Base-by-base conservation (phyloP, 2,113 vertebrate species). In the Python bivittatus region DNA sequence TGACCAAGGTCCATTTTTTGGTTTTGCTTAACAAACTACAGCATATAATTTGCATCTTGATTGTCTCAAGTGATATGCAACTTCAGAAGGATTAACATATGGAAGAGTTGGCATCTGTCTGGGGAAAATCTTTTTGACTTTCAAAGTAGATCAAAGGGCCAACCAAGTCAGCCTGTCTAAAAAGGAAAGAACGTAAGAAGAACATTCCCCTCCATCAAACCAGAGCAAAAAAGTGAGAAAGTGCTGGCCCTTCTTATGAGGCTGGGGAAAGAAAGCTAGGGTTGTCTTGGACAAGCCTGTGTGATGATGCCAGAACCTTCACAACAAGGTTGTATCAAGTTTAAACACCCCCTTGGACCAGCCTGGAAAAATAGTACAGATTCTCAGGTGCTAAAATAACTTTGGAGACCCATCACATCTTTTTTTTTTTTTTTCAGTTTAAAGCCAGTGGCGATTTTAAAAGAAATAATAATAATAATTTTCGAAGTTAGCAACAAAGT, bases 91-190 rank as follows among this genome's bases (percentile, higher is more conserved):
- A 58, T 84, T 44, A 84, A 33, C 54, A 58, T 27, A 84, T 22
- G 64, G 64, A 79, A 68, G 68, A 91, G 90, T 48, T 86, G 52
- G 52, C 53, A 53, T 86, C 33, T 84, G 89, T 84, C 89, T 84
- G 54, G 72, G 13, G 56, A 17, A 27, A 38, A 60, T 84, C 52
- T 29, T n/a, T 84, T 84, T 84, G 89, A 83, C 54, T 91, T 91
- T 91, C 25, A 29, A 29, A 91, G 90, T 29, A 17, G 54, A 60
- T 60, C 33, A 38, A 54, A 89, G 88, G 42, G 17, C 61, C 88
- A 58, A 84, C 38, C 72, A 84, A 57, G 27, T 20, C 1, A 84
- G 13, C 53, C 33, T 90, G 22, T 27, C n/a, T 83, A 42, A 54
- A 56, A 56, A 84, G n/a, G 53, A 33, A 90, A 79, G 13, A 25